phyloP scores from a whole-genome alignment of 2,113 vertebrate species.

The Puntigrus tetrazona region DNA sequence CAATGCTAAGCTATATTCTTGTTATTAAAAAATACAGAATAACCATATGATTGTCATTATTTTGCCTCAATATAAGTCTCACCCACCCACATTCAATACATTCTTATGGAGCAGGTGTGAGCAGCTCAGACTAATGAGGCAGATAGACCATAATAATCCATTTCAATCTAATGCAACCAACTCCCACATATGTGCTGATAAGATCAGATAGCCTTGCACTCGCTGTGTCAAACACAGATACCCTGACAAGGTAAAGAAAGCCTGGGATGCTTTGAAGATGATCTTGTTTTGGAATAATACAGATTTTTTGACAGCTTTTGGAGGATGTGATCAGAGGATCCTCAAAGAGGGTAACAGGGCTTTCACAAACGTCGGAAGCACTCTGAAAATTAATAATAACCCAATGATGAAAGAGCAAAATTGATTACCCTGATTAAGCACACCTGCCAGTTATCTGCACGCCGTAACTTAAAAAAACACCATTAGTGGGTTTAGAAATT shows the following conservation, averaged over 20 bases:
- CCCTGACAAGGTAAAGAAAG: constrained; percentile 7
- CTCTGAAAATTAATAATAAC: constrained; percentile 27
- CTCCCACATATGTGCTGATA: constrained; percentile 21
- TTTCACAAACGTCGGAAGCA: constrained; percentile 6
- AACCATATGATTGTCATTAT: background rate
- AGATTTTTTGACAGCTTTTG: constrained; percentile 7
- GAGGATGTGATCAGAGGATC: constrained; percentile 26
- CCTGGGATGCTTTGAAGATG: constrained; percentile 5
- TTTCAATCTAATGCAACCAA: background rate
- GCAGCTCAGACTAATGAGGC: background rate
- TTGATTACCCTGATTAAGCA: constrained; percentile 8
- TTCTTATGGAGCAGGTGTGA: constrained; percentile 39
- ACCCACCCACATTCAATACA: background rate
- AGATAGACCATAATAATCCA: constrained; percentile 31
- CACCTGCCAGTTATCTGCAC: constrained; percentile 15
- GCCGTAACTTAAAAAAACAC: background rate
- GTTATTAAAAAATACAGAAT: background rate
- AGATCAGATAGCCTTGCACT: constrained; percentile 27
- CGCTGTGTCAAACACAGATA: constrained; percentile 10
- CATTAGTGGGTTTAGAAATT: background rate
- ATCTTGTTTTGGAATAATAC: constrained; percentile 30
- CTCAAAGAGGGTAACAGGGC: constrained; percentile 22
- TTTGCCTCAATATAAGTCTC: constrained; percentile 2
- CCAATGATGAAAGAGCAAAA: constrained; percentile 35
- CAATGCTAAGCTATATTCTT: background rate